Base-by-base conservation (phyloP, 2,113 vertebrate species). In the Hypanus sabinus region DNA sequence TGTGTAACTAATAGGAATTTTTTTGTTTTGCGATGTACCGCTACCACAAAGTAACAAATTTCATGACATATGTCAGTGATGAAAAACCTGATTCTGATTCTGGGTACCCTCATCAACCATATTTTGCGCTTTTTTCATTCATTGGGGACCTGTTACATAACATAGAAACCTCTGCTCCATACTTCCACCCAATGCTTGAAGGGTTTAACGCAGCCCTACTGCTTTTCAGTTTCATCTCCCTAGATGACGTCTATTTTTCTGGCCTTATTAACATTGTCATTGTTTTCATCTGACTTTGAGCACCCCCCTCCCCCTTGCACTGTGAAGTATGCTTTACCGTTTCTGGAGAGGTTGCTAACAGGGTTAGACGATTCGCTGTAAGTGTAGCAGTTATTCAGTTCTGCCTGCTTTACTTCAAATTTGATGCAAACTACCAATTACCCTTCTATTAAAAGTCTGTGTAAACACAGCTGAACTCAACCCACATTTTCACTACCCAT, bases 391-490 rank as follows among this genome's bases (percentile, higher is more conserved):
- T 90, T 65, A 9, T 14, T 90, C 16, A 33, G 60, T 7, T 65
- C 60, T 65, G 46, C 30, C 14, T 65, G 60, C 60, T 65, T 33
- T 65, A 65, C 85, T 33, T 62, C 85, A 65, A 90, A 90, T 65
- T 65, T 33, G 85, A 68, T 73, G 65, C 38, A 73, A 46, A 93
- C 91, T 93, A 24, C 38, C 68, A 93, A 93, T 93, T 93, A 93
- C 46, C 70, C 68, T 24, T 93, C 91, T 73, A 71, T 93, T 73
- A 93, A 73, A 93, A 71, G 65, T 93, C 38, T 27, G 24, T 46
- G 36, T 93, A 93, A 93, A 93, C 70, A 93, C 91, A 75, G 91
- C 70, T 73, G 91, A 55, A 73, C 91, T 65, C 91, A 46, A 46
- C 68, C 68, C 91, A 73, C 60, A 90, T 18, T 90, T 30, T 33